phyloP scores from a whole-genome alignment of 2,888 invertebrate species.

The Elegia similella region DNA sequence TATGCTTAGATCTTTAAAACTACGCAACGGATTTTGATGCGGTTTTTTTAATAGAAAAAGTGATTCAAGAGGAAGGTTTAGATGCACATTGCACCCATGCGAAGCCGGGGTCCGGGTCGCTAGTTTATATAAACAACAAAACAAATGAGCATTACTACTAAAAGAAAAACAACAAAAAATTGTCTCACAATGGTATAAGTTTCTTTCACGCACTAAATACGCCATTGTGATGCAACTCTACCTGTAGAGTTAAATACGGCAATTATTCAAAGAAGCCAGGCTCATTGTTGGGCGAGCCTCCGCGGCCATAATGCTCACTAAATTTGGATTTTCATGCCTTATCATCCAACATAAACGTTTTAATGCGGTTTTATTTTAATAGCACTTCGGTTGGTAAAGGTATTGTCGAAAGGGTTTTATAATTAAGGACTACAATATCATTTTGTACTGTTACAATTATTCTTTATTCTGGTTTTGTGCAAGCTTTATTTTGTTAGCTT shows the following conservation, averaged over 20 bases:
- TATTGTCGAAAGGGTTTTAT: constrained; percentile 3
- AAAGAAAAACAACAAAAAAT: constrained; percentile 1
- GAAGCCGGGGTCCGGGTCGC: too few relatives aligned
- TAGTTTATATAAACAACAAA: too few relatives aligned
- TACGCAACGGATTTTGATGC: too few relatives aligned
- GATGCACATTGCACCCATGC: too few relatives aligned
- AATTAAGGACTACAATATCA: not conserved
- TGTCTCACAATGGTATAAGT: constrained; percentile 47
- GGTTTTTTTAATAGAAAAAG: too few relatives aligned
- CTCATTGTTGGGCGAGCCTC: constrained; percentile 59
- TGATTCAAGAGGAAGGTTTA: too few relatives aligned
- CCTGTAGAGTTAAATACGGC: constrained; percentile 67
- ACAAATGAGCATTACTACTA: constrained; percentile 7
- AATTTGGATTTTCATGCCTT: constrained; percentile 73
- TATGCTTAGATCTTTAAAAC: too few relatives aligned
- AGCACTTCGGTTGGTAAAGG: constrained; percentile 26
- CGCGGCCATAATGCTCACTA: constrained; percentile 58
- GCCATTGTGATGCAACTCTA: constrained; percentile 55
- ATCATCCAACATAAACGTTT: constrained; percentile 69
- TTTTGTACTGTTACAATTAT: not conserved
- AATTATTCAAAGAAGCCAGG: constrained; percentile 70
- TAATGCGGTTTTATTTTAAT: constrained; percentile 58
- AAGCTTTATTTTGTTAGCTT: not conserved
- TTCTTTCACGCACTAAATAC: constrained; percentile 59
- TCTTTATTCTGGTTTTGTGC: not conserved